Conservation (phyloP, 2,113 vertebrate species). For the Sprattus sprattus region DNA sequence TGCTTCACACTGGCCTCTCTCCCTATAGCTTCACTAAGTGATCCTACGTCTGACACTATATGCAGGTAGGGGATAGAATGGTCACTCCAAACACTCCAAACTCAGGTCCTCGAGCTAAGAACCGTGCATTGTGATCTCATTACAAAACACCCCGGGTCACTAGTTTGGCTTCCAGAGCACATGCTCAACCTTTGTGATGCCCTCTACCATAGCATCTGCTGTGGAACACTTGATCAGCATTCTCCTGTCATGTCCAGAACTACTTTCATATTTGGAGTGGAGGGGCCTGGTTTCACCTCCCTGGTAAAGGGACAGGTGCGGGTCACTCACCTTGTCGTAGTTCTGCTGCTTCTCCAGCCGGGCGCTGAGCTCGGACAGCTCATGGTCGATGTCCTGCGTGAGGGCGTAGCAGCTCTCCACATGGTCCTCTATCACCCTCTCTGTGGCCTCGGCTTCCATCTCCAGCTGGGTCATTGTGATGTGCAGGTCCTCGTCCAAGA, state of each 20-base stretch:
- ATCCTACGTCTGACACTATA: background rate
- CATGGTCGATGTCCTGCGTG: conserved; percentile 68
- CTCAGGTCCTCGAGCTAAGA: too few relatives aligned
- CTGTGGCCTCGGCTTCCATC: conserved; percentile 67
- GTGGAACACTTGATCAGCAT: too few relatives aligned
- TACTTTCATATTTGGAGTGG: too few relatives aligned
- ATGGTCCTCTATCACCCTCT: conserved; percentile 60
- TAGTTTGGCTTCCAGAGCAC: background rate
- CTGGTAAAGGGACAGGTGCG: background rate
- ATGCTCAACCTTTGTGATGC: background rate
- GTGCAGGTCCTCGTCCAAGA: conserved; percentile 69
- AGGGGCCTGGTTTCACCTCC: too few relatives aligned
- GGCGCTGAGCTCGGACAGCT: conserved; percentile 58
- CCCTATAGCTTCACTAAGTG: background rate
- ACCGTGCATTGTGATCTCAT: too few relatives aligned
- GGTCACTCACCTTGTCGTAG: conserved; percentile 30
- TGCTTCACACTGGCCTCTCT: background rate
- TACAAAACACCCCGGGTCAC: background rate
- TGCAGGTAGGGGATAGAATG: background rate
- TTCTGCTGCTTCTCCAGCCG: conserved; percentile 44
- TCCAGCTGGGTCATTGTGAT: conserved; percentile 70
- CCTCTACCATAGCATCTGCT: too few relatives aligned
- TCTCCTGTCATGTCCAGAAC: too few relatives aligned
- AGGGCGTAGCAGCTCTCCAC: conserved; percentile 68
- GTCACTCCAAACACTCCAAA: background rate